Evolutionary conservation across 92 coral and sea anemone genomes (phyloP), one percentile per base, ranked within the genome.

Genomic region (Nematostella vectensis): DNA sequence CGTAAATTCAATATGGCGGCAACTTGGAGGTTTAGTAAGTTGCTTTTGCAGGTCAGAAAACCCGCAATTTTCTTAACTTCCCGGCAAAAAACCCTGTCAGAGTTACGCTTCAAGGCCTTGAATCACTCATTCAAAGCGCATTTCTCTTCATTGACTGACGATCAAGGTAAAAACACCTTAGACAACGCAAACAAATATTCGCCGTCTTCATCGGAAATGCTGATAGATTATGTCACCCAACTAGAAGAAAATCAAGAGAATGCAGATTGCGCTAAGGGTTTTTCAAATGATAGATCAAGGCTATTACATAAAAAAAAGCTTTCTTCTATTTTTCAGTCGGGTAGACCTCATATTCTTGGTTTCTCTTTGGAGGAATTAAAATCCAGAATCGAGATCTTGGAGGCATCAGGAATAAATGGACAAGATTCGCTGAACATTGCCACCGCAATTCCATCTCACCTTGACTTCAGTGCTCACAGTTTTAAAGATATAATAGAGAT

Each of bases 391-490:
- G 58, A 65, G 21, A 58, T 82, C 49, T 51, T 93, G 37, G 70
- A 79, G 47, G 57, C 64, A 18, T 45, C 67, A 29, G 96, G 81
- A 22, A 75, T 86, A 42, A 57, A 50, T 26, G 77, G 77, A 3
- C 83, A 76, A 52, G 93, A 93, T 53, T 93, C 96, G 13, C 45
- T 82, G 54, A 68, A 77, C 10, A 75, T 86, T 2, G 82, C 96
- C 12, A 21, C 76, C 16, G 89, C 76, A 18, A 65, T 81, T 43
- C 99, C 99, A 18, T 81, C 96, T 8, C 75, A 83, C 54, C 70
- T 93, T 17, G 47, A 74, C 0, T 71, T 87, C 61, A 66, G 78
- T 22, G 55, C 62, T 23, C 66, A 72, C 20, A 67, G 55, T 38
- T 78, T 93, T 47, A 40, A 58, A 19, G 59, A 63, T 31, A 82